Percentiles rank a stretch among this genome's conserved stretches.
Evolutionary conservation across 1,140 invertebrate species (phyloP).

Genomic region (Samia ricini): DNA sequence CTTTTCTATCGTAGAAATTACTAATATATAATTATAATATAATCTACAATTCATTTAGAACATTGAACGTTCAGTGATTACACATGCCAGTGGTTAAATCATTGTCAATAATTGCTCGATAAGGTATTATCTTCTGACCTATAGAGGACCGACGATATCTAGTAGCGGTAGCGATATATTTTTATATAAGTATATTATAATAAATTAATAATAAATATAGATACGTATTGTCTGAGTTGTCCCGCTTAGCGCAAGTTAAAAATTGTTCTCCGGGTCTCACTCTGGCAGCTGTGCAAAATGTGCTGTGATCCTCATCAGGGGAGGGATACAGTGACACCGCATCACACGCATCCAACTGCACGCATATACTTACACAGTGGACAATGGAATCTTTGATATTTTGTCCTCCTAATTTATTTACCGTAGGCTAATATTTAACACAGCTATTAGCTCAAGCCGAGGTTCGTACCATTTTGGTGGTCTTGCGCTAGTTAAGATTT

Average conservation of each 20-base stretch:
- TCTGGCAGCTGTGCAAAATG: too few species aligned
- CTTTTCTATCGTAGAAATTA: not conserved
- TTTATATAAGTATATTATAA: not conserved
- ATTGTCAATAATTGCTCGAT: slow-evolving; percentile 25
- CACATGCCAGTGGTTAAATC: slow-evolving; percentile 29
- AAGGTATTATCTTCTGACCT: slow-evolving; percentile 14
- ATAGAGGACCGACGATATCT: slow-evolving; percentile 3
- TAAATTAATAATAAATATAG: not conserved
- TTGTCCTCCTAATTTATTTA: too few species aligned
- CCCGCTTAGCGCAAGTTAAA: not conserved
- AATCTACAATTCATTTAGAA: not conserved
- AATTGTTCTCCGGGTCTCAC: too few species aligned
- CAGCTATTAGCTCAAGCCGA: too few species aligned
- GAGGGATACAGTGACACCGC: too few species aligned
- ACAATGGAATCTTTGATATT: too few species aligned
- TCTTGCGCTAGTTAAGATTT: too few species aligned
- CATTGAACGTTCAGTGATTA: slow-evolving; percentile 23
- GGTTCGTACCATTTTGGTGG: too few species aligned
- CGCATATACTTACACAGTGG: too few species aligned
- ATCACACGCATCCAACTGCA: too few species aligned
- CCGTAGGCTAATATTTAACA: too few species aligned
- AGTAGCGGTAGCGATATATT: not conserved
- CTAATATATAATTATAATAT: not conserved
- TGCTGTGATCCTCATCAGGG: too few species aligned
- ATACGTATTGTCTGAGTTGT: not conserved